Conservation (phyloP, 2,797 vertebrate genomes). For the Sebastes minor region DNA sequence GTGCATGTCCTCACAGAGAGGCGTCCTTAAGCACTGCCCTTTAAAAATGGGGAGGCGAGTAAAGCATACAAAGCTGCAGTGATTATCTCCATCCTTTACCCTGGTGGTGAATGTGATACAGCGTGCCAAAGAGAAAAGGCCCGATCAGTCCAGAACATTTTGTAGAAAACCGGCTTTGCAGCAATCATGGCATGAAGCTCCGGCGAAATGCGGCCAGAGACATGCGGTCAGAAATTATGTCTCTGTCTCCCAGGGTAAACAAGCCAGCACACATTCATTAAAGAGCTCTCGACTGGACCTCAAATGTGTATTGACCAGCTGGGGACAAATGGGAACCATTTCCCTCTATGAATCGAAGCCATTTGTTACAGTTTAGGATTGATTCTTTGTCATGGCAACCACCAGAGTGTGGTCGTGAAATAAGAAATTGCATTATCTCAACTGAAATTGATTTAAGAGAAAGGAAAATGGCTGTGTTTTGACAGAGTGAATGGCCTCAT, state of each 20-base stretch:
- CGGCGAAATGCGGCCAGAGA: slow-evolving; percentile 56
- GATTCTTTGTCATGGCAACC: slow-evolving; percentile 77
- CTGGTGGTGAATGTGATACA: slow-evolving; percentile 32
- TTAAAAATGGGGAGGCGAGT: slow-evolving; percentile 42
- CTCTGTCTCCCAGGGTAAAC: slow-evolving; percentile 74
- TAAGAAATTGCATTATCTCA: slow-evolving; percentile 70
- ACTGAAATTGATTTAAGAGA: slow-evolving; percentile 67
- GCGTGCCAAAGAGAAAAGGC: slow-evolving; percentile 58
- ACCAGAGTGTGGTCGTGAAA: slow-evolving; percentile 60
- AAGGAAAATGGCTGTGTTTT: slow-evolving; percentile 42
- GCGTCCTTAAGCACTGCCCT: slow-evolving; percentile 52
- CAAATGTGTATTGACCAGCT: slow-evolving; percentile 80
- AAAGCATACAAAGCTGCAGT: slow-evolving; percentile 54
- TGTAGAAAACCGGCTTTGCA: slow-evolving; percentile 57
- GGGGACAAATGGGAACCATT: slow-evolving; percentile 76
- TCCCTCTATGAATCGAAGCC: slow-evolving; percentile 74
- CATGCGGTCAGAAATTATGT: slow-evolving; percentile 67
- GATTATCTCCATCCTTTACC: slow-evolving; percentile 57
- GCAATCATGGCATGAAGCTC: slow-evolving; percentile 58
- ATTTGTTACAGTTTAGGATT: slow-evolving; percentile 81
- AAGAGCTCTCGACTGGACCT: slow-evolving; percentile 67
- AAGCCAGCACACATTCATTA: slow-evolving; percentile 78
- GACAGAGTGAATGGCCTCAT: slow-evolving; percentile 55
- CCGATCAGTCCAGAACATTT: slow-evolving; percentile 60
- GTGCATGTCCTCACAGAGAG: slow-evolving; percentile 41